Evolutionary conservation across 2,888 invertebrate genomes (phyloP), one percentile per base, ranked within the genome.

Genomic region (Nysson spinosus): DNA sequence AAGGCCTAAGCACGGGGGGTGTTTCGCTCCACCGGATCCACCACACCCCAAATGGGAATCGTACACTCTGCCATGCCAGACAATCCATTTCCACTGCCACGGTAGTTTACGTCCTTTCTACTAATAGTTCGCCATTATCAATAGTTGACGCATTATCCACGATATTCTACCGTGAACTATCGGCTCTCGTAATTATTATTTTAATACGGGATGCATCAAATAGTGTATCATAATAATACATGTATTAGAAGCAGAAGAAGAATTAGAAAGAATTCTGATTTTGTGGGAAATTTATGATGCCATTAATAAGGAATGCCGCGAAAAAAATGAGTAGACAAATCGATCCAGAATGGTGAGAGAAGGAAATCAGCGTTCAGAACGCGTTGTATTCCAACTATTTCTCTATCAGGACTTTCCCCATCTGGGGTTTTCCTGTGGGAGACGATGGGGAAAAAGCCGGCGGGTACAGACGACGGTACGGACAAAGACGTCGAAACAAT

Each of bases 381-480:
- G 67, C 67, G 55, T 64, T 67, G 71, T 71, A 74, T 81, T 75
- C 70, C 69, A 74, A 75, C 74, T 72, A 76, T 75, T 77, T 74
- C 72, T 73, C 71, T 71, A 77, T 77, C 71, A 52, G 62, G 26
- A 40, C 35, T 39, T 62, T 35, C 50, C 60, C 56, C 60, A 32
- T 24, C 35, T 42, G 12, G 20, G 24, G 20, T 19, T 46, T 35
- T 49, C 52, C 46, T 47, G 39, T 20, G 55, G 47, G 49, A 65
- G 30, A 20, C 28, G 50, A 51, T 34, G 39, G 39, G 60, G 69
- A 65, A 61, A 65, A 63, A 72, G 65, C 58, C 61, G 44, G 55
- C 62, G 62, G 57, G 68, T 51, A 56, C 46, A 60, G 63, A 64
- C 52, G 49, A 46, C 43, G 11, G 37, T 24, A 43, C 17, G 43